Conservation (phyloP, 2,113 vertebrate genomes). For the Antennarius striatus region DNA sequence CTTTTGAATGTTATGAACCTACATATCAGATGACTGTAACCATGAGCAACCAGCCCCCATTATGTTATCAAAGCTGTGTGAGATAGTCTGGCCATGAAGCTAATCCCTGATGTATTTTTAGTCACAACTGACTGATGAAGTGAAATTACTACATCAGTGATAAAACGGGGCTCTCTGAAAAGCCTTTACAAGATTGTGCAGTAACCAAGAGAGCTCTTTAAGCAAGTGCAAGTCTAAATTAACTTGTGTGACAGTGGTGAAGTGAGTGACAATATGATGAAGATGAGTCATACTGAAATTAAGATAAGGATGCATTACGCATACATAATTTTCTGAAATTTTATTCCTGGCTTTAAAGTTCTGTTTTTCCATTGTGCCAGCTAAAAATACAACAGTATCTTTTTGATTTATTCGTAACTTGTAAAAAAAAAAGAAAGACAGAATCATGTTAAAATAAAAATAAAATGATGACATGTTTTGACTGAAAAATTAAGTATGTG, state of each 20-base stretch:
- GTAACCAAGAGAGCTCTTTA: slow-evolving; percentile 66
- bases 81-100: slow-evolving; percentile 76
- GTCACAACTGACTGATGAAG: slow-evolving; percentile 81
- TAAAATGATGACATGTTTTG: slow-evolving; percentile 21
- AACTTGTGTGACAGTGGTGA: slow-evolving; percentile 56
- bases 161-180: slow-evolving; percentile 74
- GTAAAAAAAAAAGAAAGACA: background rate
- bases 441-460: slow-evolving; percentile 11
- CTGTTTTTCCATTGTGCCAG: slow-evolving; percentile 26
- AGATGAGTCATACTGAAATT: slow-evolving; percentile 46
- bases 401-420: slow-evolving; percentile 32
- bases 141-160: slow-evolving; percentile 80
- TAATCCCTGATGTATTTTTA: slow-evolving; percentile 83
- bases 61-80: slow-evolving; percentile 76
- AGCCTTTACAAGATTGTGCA: slow-evolving; percentile 68
- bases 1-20: slow-evolving; percentile 62
- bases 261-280: slow-evolving; percentile 51
- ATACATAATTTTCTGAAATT: slow-evolving; percentile 54
- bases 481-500: slow-evolving; percentile 18
- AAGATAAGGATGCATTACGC: slow-evolving; percentile 59
- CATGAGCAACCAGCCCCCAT: slow-evolving; percentile 72
- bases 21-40: slow-evolving; percentile 74
- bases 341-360: slow-evolving; percentile 40
- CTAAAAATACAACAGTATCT: slow-evolving; percentile 25
- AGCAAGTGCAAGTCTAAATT: slow-evolving; percentile 60